Base-by-base conservation (phyloP, 2,888 invertebrate species). In the Chymomyza procnemis region DNA sequence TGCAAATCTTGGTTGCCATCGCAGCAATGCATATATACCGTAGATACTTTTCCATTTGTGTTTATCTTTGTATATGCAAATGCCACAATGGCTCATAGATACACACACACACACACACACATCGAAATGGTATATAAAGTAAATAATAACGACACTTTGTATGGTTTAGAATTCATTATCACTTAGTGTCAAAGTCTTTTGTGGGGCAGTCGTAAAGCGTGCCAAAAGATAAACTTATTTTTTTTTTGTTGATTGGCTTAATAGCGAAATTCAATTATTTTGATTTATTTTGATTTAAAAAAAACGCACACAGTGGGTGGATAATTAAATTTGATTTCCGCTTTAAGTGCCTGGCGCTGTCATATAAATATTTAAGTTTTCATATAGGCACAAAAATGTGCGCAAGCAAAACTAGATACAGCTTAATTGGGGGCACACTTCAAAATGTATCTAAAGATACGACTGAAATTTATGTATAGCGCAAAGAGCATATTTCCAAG, bases 301-400 rank as follows among this genome's bases (percentile, higher is more conserved):
- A 48, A 66, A 58, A 79, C 69, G 79, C 76, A 71, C 85, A 67
- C 80, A 71, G 85, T 85, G 87, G 85, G 85, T 85, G 87, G 87
- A 85, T 75, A 85, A 87, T 85, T 85, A 79, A 82, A 80, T 84
- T 69, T 80, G 73, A 86, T 82, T 86, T 86, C 85, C 86, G 84
- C 76, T 58, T 64, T 56, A n/a, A 34, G 0, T 2, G 72, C 61
- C 61, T 47, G 18, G 47, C 9, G 66, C 64, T 60, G 64, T 48
- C 58, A 68, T 67, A 69, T 69, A 71, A 75, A 74, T 22, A 57
- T 62, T 68, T 66, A 61, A 41, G 12, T 12, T 41, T 41, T 41
- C 12, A 12, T 41, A 41, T 41, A 14, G 34, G 34, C 34, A 41
- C 3, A 1, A 14, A 41, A 12, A 41, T 41, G 12, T 41, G 56